Percentiles rank a stretch among this genome's conserved stretches.
phyloP scores from a whole-genome alignment of 2,888 invertebrate species.

The Spisula solida region DNA sequence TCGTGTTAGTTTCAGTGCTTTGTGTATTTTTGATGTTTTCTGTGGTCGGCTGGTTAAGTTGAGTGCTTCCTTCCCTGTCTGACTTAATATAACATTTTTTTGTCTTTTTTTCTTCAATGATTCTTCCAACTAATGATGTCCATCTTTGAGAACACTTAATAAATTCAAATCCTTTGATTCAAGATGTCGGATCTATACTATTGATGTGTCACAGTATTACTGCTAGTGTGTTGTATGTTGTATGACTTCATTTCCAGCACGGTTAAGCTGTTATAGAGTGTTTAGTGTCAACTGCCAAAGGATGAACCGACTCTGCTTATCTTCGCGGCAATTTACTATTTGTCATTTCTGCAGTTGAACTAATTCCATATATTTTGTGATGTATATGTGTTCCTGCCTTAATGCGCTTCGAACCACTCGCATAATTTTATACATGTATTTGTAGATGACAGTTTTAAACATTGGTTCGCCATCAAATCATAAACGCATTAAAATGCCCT shows the following conservation, averaged over 20 bases:
- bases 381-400: no score
- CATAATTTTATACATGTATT: no score
- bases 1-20: no score
- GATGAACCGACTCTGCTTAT: not conserved
- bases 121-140: not conserved
- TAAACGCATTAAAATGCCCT: no score
- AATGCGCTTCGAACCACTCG: no score
- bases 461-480: no score
- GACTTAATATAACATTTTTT: not conserved
- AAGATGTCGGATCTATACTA: not conserved
- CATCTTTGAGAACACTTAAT: not conserved
- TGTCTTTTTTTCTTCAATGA: not conserved
- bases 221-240: not conserved
- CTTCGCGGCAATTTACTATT: not conserved
- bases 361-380: no score
- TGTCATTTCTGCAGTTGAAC: no score
- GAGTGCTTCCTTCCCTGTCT: no score
- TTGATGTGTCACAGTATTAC: not conserved
- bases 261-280: not conserved
- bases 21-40: not conserved
- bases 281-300: not conserved
- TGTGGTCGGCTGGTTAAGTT: no score
- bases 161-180: not conserved
- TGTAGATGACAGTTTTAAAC: no score
- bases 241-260: not conserved